Evolutionary conservation across 2,113 vertebrate genomes (phyloP), one percentile per base, ranked within the genome.

Genomic region (Gulo gulo): DNA sequence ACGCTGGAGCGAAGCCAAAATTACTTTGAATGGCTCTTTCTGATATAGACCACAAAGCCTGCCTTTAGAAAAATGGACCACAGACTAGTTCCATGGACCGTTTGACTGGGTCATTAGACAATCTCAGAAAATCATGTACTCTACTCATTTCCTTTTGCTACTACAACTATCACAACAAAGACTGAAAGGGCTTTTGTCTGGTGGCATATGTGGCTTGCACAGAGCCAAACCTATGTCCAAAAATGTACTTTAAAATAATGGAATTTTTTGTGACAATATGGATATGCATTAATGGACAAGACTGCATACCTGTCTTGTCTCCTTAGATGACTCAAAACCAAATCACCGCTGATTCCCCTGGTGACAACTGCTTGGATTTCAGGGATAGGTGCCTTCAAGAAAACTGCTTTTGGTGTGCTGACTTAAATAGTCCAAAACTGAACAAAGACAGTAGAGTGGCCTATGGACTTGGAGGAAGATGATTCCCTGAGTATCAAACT

Each of bases 181-280:
- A 47, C 15, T 61, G 71, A 24, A 85, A 93, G 84, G 63, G 52
- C 36, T 85, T 97, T 90, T 76, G 13, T 57, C 88, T 94, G 24
- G 59, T 34, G 65, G 36, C 45, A 14, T 78, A 29, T 36, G 69
- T 63, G 23, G 36, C 57, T 95, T 81, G 1, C 87, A 65, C 45
- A 87, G 34, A 80, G n/a, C 65, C n/a, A 91, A 90, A 23, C 21
- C 47, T 65, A 80, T 4, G 26, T 57, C 39, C 85, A 31, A 61
- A 97, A 79, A 78, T 80, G 52, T 18, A 39, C 82, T 69, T 95
- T 47, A 57, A 69, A 84, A 79, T 78, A 78, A 89, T 84, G 47
- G 14, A 55, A 82, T 9, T 85, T 93, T 65, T 20, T 10, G 45
- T 57, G 34, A 91, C 15, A 74, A 47, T 61, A 92, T 88, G 84